Percentiles rank a stretch among this genome's conserved stretches.
Evolutionary conservation across 2,797 vertebrate species (phyloP).

Genomic region (Taeniopygia guttata): DNA sequence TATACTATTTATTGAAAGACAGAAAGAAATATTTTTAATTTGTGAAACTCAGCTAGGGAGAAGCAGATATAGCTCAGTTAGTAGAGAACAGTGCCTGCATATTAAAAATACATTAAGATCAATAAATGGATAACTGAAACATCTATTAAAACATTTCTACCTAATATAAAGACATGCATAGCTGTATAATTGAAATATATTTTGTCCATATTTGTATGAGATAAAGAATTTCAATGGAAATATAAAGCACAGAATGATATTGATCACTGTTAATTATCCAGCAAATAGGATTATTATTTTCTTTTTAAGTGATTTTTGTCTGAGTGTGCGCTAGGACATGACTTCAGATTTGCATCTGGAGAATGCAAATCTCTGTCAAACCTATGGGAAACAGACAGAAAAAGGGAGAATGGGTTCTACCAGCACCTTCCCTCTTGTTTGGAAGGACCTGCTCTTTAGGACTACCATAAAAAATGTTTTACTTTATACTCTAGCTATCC

Average conservation of each 20-base stretch:
- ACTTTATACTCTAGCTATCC: background rate
- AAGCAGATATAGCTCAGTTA: constrained; percentile 46
- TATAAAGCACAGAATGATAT: constrained; percentile 6
- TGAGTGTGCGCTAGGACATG: background rate
- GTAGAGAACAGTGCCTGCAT: background rate
- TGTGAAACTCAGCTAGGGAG: constrained; percentile 5
- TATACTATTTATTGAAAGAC: background rate
- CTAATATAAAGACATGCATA: constrained; percentile 44
- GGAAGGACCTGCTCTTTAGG: background rate
- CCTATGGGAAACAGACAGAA: background rate
- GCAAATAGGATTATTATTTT: constrained; percentile 49
- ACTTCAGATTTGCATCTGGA: constrained; percentile 3
- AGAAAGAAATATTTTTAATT: constrained; percentile 54
- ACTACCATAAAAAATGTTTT: background rate
- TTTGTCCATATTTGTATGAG: constrained; percentile 7
- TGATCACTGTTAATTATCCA: constrained; percentile 34
- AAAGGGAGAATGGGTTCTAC: background rate
- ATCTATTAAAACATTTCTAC: constrained; percentile 42
- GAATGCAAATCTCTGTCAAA: background rate
- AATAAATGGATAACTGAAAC: constrained; percentile 63
- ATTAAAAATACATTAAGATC: constrained; percentile 65
- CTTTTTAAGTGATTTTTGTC: constrained; percentile 10
- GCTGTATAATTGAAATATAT: constrained; percentile 54
- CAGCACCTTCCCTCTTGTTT: background rate
- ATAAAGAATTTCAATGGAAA: constrained; percentile 51